These are phyloP conservation scores for Pterophyllum scalare DNA, from an alignment of 2,113 vertebrate genomes.

Conservation along the genomic window DNA sequence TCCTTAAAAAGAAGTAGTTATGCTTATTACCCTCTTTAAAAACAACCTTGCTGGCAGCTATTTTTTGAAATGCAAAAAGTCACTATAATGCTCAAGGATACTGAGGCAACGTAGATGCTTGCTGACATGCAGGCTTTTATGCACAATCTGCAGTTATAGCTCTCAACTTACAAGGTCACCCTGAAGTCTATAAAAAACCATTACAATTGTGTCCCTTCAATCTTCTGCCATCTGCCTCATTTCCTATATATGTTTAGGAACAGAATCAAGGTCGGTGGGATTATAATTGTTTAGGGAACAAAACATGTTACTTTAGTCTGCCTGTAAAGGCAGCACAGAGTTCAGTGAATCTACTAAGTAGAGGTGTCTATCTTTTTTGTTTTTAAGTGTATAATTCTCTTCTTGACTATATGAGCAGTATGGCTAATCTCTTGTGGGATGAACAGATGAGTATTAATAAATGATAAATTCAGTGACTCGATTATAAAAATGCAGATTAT, in stretches of 20 bases:
- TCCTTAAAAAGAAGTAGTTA: background rate
- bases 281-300: background rate
- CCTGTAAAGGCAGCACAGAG: background rate
- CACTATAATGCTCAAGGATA: constrained; percentile 29
- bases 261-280: background rate
- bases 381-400: background rate
- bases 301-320: background rate
- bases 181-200: constrained; percentile 16
- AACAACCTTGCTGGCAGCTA: constrained; percentile 4
- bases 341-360: background rate
- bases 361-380: background rate
- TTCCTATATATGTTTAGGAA: background rate
- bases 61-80: constrained; percentile 44
- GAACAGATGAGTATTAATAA: background rate
- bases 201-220: background rate
- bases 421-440: background rate
- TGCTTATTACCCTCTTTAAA: background rate
- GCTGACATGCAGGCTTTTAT: constrained; percentile 34
- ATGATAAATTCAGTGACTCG: background rate
- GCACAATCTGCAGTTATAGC: constrained; percentile 20
- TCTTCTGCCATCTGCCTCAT: constrained; percentile 13
- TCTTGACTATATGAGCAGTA: background rate
- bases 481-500: background rate
- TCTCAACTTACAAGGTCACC: constrained; percentile 37
- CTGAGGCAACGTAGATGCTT: background rate